Conservation (phyloP, 2,113 vertebrate genomes). For the Ceratotherium simum region DNA sequence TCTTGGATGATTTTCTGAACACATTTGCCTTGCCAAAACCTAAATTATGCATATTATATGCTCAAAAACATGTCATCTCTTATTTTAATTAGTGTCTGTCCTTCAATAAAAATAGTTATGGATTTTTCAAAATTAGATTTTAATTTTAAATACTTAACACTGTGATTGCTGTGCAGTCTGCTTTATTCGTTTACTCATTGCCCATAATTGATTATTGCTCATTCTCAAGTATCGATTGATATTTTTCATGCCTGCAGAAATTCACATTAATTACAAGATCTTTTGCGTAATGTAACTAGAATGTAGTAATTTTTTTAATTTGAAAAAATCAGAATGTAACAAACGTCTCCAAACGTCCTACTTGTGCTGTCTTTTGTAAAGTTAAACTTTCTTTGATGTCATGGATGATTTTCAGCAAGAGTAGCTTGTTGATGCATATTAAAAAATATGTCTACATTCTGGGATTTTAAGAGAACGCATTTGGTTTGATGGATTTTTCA, state of each 20-base stretch:
- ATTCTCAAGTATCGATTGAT: not conserved
- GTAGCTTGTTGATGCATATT: not conserved
- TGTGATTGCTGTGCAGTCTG: not conserved
- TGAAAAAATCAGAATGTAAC: not conserved
- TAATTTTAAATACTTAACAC: not conserved
- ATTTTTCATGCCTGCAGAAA: not conserved
- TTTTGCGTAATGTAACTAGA: not conserved
- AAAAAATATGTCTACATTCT: not conserved
- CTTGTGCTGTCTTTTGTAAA: not conserved
- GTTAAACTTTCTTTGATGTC: not conserved
- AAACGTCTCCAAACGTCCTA: not conserved
- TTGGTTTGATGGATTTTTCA: not conserved
- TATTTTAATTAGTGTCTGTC: not conserved
- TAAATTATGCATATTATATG: not conserved
- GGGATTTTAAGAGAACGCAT: not conserved
- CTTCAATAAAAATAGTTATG: not conserved
- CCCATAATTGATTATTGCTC: not conserved
- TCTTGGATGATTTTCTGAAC: constrained; percentile 32
- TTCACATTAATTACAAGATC: not conserved
- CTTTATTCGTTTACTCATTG: not conserved
- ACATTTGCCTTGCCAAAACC: not conserved
- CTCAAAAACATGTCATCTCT: not conserved
- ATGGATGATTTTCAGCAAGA: not conserved
- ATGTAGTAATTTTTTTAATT: not conserved
- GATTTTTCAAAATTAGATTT: not conserved